A percentile compares a stretch with the other conserved stretches of the same genome.
Conservation (phyloP, 2,888 invertebrate species). For the Meghimatium bilineatum region DNA sequence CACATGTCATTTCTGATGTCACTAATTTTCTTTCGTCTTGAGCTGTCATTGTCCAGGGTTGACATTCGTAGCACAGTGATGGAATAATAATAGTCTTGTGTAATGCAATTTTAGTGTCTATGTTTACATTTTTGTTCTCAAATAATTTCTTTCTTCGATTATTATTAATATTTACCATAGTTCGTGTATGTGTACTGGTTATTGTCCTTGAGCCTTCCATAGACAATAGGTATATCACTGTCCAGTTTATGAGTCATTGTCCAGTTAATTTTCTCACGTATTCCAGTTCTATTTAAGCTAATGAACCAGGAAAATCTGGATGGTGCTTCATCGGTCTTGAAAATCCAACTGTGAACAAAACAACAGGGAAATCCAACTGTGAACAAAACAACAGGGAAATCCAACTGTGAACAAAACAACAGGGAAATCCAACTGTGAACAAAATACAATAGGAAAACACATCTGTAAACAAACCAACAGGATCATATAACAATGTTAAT, state of each 20-base stretch:
- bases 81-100: no score
- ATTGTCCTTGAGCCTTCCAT: conserved; percentile 27
- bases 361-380: conserved; percentile 28
- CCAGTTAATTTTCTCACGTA: conserved; percentile 41
- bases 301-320: conserved; percentile 45
- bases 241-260: conserved; percentile 44
- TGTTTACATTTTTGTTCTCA: no score
- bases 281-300: conserved; percentile 36
- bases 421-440: conserved; percentile 26
- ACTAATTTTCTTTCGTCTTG: no score
- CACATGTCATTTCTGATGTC: no score
- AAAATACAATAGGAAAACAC: no score
- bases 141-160: background rate
- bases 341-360: conserved; percentile 27
- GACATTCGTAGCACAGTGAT: no score
- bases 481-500: no score
- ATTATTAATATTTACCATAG: conserved; percentile 28
- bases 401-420: conserved; percentile 22
- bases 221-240: conserved; percentile 35
- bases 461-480: no score
- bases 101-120: no score
- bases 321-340: conserved; percentile 41
- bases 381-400: background rate
- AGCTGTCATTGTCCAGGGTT: no score
- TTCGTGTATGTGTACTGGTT: background rate